Conservation (phyloP, 2,113 vertebrate species). For the Erpornis zantholeuca region DNA sequence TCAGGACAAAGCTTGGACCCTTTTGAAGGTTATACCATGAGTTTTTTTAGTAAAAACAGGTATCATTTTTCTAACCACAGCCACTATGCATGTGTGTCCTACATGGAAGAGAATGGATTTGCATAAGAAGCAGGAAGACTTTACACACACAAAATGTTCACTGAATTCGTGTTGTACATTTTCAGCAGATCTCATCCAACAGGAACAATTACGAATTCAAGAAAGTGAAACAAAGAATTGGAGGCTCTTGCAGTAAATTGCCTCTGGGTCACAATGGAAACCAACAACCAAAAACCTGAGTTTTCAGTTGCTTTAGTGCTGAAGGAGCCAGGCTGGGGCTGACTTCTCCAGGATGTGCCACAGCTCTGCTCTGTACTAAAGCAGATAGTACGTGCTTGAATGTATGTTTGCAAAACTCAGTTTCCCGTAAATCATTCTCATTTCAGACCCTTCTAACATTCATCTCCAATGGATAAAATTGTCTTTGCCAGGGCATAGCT, state of each 20-base stretch:
- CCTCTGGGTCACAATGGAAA: background rate
- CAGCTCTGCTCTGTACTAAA: background rate
- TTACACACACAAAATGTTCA: background rate
- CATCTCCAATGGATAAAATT: background rate
- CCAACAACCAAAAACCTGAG: background rate
- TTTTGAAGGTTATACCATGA: background rate
- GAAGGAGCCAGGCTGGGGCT: background rate
- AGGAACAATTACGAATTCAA: background rate
- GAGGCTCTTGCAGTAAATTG: background rate
- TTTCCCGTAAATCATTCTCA: background rate
- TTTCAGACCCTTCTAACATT: background rate
- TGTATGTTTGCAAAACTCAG: background rate
- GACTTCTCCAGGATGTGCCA: background rate
- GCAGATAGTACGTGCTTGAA: background rate
- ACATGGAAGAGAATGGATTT: background rate
- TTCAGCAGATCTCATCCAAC: background rate
- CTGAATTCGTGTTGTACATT: fast-evolving
- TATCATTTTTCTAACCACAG: background rate
- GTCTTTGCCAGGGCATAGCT: background rate
- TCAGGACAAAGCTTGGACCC: background rate
- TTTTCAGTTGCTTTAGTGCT: background rate
- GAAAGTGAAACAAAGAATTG: background rate
- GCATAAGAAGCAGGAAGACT: background rate
- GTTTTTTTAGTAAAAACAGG: background rate
- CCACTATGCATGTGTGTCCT: background rate